phyloP scores from a whole-genome alignment of 2,888 invertebrate species.

The Cordilura impudica region DNA sequence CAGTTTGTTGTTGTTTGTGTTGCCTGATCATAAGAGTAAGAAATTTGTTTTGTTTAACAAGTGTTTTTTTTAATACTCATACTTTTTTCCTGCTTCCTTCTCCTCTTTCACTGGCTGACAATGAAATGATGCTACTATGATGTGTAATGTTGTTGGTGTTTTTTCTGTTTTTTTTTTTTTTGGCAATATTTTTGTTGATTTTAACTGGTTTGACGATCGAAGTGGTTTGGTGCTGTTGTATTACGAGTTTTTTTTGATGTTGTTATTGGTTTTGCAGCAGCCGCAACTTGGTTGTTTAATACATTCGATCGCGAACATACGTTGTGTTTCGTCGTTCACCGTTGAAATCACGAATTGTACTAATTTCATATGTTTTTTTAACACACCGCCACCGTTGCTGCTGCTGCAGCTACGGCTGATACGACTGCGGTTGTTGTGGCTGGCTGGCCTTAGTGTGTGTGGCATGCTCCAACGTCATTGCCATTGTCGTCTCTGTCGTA shows the following conservation, averaged over 20 bases:
- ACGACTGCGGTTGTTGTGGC: slow-evolving; percentile 51
- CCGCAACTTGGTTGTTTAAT: slow-evolving; percentile 63
- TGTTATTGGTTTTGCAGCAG: slow-evolving; percentile 64
- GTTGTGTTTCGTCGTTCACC: slow-evolving; percentile 76
- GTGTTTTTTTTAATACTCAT: slow-evolving; percentile 54
- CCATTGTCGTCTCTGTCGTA: slow-evolving; percentile 56
- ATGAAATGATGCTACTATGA: slow-evolving; percentile 31
- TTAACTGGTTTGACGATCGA: slow-evolving; percentile 57
- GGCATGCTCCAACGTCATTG: slow-evolving; percentile 63
- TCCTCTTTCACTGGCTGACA: slow-evolving; percentile 19
- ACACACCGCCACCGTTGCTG: slow-evolving; percentile 62
- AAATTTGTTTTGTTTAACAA: slow-evolving; percentile 58
- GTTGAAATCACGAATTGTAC: slow-evolving; percentile 78
- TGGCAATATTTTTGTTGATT: slow-evolving; percentile 54
- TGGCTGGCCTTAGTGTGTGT: slow-evolving; percentile 61
- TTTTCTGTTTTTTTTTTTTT: slow-evolving; percentile 43
- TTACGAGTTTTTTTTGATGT: slow-evolving; percentile 55
- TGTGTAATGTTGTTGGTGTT: slow-evolving; percentile 33
- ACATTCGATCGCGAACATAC: slow-evolving; percentile 64
- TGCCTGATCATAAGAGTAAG: slow-evolving; percentile 60
- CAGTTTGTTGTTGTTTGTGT: slow-evolving; percentile 29
- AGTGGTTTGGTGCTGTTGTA: slow-evolving; percentile 63
- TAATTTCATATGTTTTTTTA: slow-evolving; percentile 76
- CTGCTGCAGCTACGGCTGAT: slow-evolving; percentile 58
- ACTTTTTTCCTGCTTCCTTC: slow-evolving; percentile 44